phyloP scores from a whole-genome alignment of 2,113 vertebrate genomes.

The Cricetomys ansorgei region DNA sequence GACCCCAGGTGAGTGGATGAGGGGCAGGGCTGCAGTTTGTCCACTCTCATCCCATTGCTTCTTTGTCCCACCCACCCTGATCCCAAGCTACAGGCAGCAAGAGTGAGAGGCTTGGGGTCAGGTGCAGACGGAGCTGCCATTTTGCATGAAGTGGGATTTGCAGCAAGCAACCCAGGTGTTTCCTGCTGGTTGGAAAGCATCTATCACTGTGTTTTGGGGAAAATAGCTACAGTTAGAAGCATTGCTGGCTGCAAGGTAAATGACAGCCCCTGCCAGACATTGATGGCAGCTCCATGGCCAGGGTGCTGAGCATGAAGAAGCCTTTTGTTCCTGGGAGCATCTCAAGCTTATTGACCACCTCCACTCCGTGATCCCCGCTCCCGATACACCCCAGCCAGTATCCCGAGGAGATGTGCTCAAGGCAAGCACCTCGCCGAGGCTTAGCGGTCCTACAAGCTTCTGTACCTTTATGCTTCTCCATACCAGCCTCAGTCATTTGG shows the following conservation, averaged over 20 bases:
- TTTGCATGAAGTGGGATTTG: constrained; percentile 65
- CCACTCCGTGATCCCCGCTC: neutral
- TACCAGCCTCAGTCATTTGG: rapidly evolving
- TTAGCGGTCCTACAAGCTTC: neutral
- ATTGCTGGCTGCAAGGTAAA: neutral
- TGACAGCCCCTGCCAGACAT: neutral
- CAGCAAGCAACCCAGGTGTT: constrained; percentile 31
- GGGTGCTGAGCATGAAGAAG: neutral
- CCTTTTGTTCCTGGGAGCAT: neutral
- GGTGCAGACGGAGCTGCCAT: neutral
- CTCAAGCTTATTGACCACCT: neutral
- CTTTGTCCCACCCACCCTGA: neutral
- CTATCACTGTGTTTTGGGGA: constrained; percentile 23
- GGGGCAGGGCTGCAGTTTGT: neutral
- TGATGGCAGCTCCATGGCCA: no score
- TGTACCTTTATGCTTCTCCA: neutral
- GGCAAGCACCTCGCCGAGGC: neutral
- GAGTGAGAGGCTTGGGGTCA: neutral
- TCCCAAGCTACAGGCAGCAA: neutral
- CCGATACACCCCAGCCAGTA: neutral
- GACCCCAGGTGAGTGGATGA: neutral
- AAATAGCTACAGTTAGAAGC: neutral
- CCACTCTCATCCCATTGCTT: neutral
- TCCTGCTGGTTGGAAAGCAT: neutral
- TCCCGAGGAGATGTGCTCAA: neutral